Evolutionary conservation across 1,140 invertebrate species (phyloP).

Genomic region (Hyles vespertilio): DNA sequence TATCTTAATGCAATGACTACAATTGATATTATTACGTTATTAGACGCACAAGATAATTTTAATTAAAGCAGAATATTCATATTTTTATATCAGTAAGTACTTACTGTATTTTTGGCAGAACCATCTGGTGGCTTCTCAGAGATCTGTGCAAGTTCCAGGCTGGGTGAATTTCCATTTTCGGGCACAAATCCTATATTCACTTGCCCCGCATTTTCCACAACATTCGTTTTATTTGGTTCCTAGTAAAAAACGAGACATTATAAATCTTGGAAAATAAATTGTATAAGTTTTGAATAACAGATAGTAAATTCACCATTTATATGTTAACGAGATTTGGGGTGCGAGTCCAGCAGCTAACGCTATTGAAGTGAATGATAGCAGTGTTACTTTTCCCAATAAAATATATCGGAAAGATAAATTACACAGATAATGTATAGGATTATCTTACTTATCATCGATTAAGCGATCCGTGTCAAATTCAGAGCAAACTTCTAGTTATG

Average conservation of each 20-base stretch:
- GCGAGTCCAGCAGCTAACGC: constrained; percentile 6
- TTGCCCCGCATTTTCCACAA: constrained; percentile 23
- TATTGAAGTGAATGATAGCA: constrained; percentile 8
- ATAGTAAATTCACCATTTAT: constrained; percentile 8
- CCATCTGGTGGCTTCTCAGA: too few species aligned
- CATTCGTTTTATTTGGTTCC: constrained; percentile 18
- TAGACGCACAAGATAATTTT: too few species aligned
- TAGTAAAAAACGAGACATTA: constrained; percentile 12
- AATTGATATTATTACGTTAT: too few species aligned
- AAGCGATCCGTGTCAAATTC: background rate
- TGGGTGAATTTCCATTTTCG: constrained; percentile 15
- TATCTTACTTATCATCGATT: constrained; percentile 12
- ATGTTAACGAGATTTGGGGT: background rate
- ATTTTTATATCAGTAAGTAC: too few species aligned
- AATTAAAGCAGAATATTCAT: too few species aligned
- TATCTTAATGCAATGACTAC: too few species aligned
- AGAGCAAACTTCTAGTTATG: background rate
- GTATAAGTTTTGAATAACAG: constrained; percentile 5
- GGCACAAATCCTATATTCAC: constrained; percentile 31
- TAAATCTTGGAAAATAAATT: background rate
- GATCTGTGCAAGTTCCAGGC: too few species aligned
- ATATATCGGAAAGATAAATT: constrained; percentile 16
- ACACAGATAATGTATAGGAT: constrained; percentile 10
- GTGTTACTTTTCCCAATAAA: constrained; percentile 12
- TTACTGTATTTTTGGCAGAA: too few species aligned